Percentiles rank a stretch among this genome's conserved stretches.
These are phyloP conservation scores for Drosophila mojavensis DNA, from an alignment of 1,140 invertebrate genomes.

Conservation along the genomic window DNA sequence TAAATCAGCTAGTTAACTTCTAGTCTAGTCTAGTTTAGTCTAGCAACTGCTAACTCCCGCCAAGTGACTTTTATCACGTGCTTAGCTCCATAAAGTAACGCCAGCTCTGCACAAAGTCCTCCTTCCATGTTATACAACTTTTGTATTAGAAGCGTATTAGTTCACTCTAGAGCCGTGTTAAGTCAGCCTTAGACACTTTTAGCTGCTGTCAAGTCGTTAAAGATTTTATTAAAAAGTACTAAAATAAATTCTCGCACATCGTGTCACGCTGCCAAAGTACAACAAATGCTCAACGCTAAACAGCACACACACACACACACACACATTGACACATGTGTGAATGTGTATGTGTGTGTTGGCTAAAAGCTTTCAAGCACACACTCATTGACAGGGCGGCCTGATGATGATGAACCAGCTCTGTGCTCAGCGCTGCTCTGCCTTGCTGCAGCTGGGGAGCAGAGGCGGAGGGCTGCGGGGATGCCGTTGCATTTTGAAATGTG, in stretches of 20 bases:
- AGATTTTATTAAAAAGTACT: too few species aligned
- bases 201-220: too few species aligned
- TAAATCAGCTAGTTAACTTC: not conserved
- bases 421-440: not conserved
- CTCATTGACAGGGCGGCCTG: constrained; percentile 13
- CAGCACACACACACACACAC: not conserved
- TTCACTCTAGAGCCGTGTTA: not conserved
- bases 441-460: not conserved
- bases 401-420: not conserved
- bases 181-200: too few species aligned
- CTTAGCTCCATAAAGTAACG: not conserved
- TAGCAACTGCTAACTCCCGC: not conserved
- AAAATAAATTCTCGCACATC: too few species aligned
- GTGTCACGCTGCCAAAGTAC: too few species aligned
- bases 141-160: not conserved
- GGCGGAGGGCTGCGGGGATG: not conserved
- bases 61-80: not conserved
- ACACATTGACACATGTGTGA: not conserved
- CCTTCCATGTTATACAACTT: not conserved
- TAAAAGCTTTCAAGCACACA: constrained; percentile 75
- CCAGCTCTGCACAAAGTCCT: not conserved
- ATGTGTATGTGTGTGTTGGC: constrained; percentile 37
- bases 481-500: constrained; percentile 36
- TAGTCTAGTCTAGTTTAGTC: too few species aligned
- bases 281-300: not conserved